phyloP scores from a whole-genome alignment of 1,140 invertebrate species.

The Hetaerina americana region DNA sequence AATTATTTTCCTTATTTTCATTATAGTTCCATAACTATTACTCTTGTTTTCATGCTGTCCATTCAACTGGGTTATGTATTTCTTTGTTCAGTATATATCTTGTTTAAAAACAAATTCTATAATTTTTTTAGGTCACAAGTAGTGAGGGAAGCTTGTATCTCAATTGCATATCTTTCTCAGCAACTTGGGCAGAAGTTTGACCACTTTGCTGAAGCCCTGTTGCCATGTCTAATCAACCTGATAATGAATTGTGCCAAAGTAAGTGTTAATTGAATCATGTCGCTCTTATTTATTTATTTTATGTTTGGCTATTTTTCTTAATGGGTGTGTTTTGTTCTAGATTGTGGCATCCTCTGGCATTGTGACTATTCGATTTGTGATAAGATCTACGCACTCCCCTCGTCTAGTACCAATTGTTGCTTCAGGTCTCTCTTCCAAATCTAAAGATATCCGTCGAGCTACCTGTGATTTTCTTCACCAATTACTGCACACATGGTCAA shows the following conservation, averaged over 20 bases:
- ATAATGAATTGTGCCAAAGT: conserved; percentile 94
- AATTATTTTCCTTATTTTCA: conserved; percentile 2
- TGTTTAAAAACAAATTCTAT: conserved; percentile 15
- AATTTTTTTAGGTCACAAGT: conserved; percentile 47
- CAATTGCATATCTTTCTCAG: conserved; percentile 82
- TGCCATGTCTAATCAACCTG: conserved; percentile 74
- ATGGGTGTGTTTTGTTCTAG: conserved; percentile 28
- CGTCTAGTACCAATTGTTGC: conserved; percentile 80
- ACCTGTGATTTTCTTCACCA: conserved; percentile 75
- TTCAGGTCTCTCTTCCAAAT: conserved; percentile 65
- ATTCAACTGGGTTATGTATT: conserved; percentile 1
- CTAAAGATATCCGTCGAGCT: conserved; percentile 75
- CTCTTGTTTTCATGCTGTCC: not conserved
- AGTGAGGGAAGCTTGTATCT: conserved; percentile 87
- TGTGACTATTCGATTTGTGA: conserved; percentile 77
- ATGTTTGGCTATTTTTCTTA: conserved; percentile 11
- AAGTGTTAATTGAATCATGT: conserved; percentile 13
- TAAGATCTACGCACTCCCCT: conserved; percentile 71
- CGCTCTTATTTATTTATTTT: conserved; percentile 2
- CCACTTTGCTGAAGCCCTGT: conserved; percentile 64
- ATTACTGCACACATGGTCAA: conserved; percentile 74
- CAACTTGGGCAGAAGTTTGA: conserved; percentile 70
- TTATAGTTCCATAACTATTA: not conserved
- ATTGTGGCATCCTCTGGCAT: conserved; percentile 84
- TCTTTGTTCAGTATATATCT: conserved; percentile 16